These are phyloP conservation scores for Dorcus hopei DNA, from an alignment of 2,888 invertebrate species.

Conservation along the genomic window DNA sequence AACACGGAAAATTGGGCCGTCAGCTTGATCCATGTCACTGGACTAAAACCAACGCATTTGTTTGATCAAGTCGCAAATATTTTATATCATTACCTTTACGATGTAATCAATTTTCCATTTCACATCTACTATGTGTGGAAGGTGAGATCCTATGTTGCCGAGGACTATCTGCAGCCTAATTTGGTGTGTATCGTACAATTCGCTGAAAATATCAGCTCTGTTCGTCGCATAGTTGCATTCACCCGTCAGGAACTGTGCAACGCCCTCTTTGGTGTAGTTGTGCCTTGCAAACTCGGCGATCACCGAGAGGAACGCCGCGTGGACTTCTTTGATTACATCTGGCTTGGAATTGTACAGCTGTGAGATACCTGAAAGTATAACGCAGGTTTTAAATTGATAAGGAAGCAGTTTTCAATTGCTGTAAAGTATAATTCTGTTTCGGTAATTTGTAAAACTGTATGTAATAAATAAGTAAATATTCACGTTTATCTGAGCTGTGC, in stretches of 20 bases:
- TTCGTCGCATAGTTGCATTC: constrained; percentile 34
- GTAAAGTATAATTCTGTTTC: background rate
- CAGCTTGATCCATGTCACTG: constrained; percentile 36
- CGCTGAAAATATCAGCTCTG: constrained; percentile 31
- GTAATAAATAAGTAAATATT: too few relatives aligned
- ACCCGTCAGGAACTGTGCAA: constrained; percentile 30
- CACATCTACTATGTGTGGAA: constrained; percentile 57
- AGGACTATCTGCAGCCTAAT: constrained; percentile 36
- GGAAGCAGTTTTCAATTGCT: background rate
- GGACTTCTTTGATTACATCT: constrained; percentile 41
- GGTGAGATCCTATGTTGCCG: constrained; percentile 42
- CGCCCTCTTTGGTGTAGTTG: constrained; percentile 31
- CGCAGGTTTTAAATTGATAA: background rate
- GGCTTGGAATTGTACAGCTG: constrained; percentile 39
- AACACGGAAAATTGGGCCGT: constrained; percentile 45
- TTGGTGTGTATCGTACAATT: constrained; percentile 38
- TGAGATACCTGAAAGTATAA: constrained; percentile 33
- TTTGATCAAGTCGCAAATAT: too few relatives aligned
- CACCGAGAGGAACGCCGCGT: constrained; percentile 38
- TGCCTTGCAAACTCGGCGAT: constrained; percentile 39
- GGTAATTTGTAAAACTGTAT: background rate
- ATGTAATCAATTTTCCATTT: constrained; percentile 61
- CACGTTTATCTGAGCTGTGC: too few relatives aligned
- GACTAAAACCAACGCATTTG: constrained; percentile 34
- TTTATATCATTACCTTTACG: constrained; percentile 36